Evolutionary conservation across 2,888 invertebrate genomes (phyloP).

Genomic region (Odontocolon sp.): DNA sequence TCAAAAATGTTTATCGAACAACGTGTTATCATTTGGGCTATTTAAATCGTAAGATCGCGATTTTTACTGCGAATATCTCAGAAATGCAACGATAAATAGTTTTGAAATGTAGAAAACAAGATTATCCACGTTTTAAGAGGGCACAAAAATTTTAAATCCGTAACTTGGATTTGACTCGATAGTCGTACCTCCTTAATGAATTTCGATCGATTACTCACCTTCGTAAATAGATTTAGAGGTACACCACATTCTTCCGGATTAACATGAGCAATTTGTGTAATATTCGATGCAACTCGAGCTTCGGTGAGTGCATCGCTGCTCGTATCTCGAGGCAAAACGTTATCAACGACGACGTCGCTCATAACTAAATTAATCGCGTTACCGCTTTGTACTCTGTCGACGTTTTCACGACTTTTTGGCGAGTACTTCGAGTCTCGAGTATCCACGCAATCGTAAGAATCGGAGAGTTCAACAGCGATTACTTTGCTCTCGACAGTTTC

Average conservation of each 20-base stretch:
- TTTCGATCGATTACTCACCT: constrained; percentile 80
- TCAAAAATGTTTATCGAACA: no score
- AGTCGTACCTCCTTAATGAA: no score
- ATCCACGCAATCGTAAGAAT: constrained; percentile 46
- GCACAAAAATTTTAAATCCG: no score
- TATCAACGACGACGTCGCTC: constrained; percentile 79
- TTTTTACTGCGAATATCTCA: no score
- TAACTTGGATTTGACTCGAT: no score
- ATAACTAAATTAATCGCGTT: constrained; percentile 75
- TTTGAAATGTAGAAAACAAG: no score
- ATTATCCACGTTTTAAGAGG: no score
- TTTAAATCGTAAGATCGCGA: no score
- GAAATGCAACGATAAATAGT: no score
- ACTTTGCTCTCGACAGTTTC: constrained; percentile 70
- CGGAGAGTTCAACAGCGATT: constrained; percentile 68
- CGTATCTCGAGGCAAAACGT: constrained; percentile 86
- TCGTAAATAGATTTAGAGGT: constrained; percentile 92
- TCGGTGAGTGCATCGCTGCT: constrained; percentile 86
- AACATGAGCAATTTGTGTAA: constrained; percentile 85
- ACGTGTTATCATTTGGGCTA: no score
- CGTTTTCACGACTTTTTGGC: constrained; percentile 69
- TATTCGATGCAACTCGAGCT: constrained; percentile 83
- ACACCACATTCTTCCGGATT: constrained; percentile 91
- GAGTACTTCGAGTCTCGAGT: constrained; percentile 66
- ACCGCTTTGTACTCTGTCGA: constrained; percentile 76